phyloP scores from a whole-genome alignment of 2,797 vertebrate species.

The Ispidina lecontei region DNA sequence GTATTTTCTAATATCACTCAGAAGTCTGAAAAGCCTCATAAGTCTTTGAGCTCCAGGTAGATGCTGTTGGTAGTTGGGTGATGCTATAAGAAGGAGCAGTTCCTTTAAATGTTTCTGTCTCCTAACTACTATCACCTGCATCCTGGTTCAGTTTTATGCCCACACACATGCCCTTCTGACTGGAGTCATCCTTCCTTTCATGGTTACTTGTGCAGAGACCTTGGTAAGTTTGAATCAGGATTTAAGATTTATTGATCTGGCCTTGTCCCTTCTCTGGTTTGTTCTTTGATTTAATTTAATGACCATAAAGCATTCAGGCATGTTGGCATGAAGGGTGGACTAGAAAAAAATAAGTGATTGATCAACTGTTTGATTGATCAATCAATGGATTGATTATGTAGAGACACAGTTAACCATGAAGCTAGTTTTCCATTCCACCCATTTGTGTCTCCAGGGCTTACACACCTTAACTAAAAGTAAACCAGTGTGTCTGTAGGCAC shows the following conservation, averaged over 20 bases:
- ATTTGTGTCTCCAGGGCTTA: neutral
- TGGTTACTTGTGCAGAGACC: conserved; percentile 53
- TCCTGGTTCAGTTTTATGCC: conserved; percentile 2
- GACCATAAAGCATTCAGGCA: conserved; percentile 55
- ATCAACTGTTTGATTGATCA: conserved; percentile 27
- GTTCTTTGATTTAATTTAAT: conserved; percentile 66
- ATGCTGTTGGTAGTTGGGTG: neutral
- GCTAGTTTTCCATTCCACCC: neutral
- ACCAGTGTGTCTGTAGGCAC: neutral
- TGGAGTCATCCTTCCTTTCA: conserved; percentile 33
- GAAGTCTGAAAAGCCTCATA: neutral
- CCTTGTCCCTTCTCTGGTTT: conserved; percentile 50
- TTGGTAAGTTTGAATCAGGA: conserved; percentile 59
- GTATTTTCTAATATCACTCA: neutral
- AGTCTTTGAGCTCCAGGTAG: neutral
- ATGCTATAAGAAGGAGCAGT: neutral
- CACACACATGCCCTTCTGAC: neutral
- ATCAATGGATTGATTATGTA: conserved; percentile 37
- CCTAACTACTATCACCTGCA: neutral
- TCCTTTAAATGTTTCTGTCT: conserved; percentile 4
- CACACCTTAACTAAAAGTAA: neutral
- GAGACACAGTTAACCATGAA: conserved; percentile 1
- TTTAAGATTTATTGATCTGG: conserved; percentile 65
- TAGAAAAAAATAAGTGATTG: neutral
- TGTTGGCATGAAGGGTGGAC: conserved; percentile 43